These are phyloP conservation scores for Sigmodon hispidus DNA, from an alignment of 2,113 vertebrate genomes.

Conservation along the genomic window DNA sequence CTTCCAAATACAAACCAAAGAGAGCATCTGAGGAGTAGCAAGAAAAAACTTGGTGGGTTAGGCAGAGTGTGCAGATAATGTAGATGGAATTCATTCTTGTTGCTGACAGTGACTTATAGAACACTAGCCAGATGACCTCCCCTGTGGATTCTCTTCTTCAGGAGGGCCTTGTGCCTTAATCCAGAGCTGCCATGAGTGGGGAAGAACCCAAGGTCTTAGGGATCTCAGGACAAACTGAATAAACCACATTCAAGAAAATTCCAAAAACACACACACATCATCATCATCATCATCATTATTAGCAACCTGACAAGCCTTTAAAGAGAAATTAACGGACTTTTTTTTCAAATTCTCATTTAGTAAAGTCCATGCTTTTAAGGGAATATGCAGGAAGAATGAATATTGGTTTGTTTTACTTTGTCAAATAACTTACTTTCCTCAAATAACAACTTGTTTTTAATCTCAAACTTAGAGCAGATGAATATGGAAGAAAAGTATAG, in stretches of 20 bases:
- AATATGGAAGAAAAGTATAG: neutral
- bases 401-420: slow-evolving; percentile 42
- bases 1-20: neutral
- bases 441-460: neutral
- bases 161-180: neutral
- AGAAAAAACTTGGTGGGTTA: neutral
- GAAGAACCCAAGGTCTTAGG: neutral
- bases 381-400: neutral
- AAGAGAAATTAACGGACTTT: slow-evolving; percentile 29
- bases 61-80: neutral
- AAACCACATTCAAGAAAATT: neutral
- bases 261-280: neutral
- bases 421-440: slow-evolving; percentile 41
- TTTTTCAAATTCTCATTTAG: slow-evolving; percentile 23
- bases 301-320: neutral
- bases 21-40: neutral
- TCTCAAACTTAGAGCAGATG: neutral
- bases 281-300: neutral
- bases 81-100: neutral
- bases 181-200: neutral
- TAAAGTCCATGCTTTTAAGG: neutral
- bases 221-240: neutral
- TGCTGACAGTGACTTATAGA: neutral
- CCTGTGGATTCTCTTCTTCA: neutral
- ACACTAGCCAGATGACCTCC: neutral